These are phyloP conservation scores for Stenodema calcarata DNA, from an alignment of 2,888 invertebrate species.

Conservation along the genomic window DNA sequence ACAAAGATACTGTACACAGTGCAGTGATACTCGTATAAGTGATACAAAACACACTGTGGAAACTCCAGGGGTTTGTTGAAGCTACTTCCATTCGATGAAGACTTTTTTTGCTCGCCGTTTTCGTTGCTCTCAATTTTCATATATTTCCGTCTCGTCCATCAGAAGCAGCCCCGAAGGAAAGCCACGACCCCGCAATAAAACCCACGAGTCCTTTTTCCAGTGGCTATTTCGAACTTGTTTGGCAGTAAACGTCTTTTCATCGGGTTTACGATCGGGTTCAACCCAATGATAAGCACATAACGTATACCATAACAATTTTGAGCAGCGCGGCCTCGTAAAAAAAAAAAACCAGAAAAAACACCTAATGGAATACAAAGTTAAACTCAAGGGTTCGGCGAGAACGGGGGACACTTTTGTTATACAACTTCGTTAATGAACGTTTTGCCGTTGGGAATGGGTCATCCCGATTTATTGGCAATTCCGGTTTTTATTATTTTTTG, in stretches of 20 bases:
- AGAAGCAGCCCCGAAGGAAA: background rate
- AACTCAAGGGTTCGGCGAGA: background rate
- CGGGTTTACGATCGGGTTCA: background rate
- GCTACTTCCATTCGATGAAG: too few species aligned
- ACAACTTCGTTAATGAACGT: background rate
- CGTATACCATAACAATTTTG: background rate
- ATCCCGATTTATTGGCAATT: background rate
- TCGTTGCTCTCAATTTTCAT: background rate
- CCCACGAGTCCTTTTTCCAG: background rate
- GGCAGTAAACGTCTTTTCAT: constrained; percentile 2
- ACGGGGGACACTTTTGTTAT: background rate
- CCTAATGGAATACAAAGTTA: background rate
- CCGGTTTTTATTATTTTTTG: background rate
- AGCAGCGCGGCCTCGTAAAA: background rate
- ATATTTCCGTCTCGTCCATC: background rate
- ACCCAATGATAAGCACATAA: background rate
- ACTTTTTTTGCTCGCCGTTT: background rate
- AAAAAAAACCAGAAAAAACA: too few species aligned
- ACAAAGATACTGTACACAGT: too few species aligned
- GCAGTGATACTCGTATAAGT: too few species aligned
- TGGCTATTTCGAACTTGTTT: background rate
- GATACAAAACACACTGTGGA: too few species aligned
- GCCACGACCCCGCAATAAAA: background rate
- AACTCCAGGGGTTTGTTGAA: too few species aligned
- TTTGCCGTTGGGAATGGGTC: background rate